Percentiles rank a stretch among this genome's conserved stretches.
These are phyloP conservation scores for Pristionchus fissidentatus DNA, from an alignment of 2,888 invertebrate species.

Conservation along the genomic window DNA sequence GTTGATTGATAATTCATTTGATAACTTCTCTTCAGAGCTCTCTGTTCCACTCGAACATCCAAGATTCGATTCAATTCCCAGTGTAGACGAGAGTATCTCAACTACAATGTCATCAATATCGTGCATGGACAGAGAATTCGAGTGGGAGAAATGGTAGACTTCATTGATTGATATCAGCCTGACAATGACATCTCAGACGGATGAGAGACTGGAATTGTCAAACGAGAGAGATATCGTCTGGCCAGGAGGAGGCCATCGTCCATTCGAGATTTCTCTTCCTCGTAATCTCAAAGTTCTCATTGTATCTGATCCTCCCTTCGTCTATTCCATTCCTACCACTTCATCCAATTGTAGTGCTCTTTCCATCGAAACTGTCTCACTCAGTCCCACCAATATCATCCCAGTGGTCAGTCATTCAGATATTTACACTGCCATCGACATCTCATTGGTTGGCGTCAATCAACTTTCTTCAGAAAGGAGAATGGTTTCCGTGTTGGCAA, in stretches of 20 bases:
- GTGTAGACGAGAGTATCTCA: slow-evolving; percentile 60
- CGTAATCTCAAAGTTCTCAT: slow-evolving; percentile 40
- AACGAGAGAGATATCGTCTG: slow-evolving; percentile 31
- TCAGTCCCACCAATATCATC: slow-evolving; percentile 54
- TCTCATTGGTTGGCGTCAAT: not conserved
- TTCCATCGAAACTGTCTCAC: slow-evolving; percentile 56
- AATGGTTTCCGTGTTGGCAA: slow-evolving; percentile 69
- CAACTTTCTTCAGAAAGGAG: slow-evolving; percentile 63
- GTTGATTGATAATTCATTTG: not conserved
- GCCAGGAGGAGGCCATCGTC: slow-evolving; percentile 36
- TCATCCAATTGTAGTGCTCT: slow-evolving; percentile 59
- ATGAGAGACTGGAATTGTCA: not conserved
- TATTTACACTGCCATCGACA: too few species aligned
- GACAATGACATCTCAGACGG: not conserved
- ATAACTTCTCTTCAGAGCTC: slow-evolving; percentile 21
- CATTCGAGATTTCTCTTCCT: slow-evolving; percentile 46
- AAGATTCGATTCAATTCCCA: slow-evolving; percentile 56
- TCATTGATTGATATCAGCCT: not conserved
- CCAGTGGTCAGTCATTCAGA: slow-evolving; percentile 63
- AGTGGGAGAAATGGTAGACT: slow-evolving; percentile 61
- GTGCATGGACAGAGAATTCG: slow-evolving; percentile 52
- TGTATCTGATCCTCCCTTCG: slow-evolving; percentile 70
- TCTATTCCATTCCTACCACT: slow-evolving; percentile 63
- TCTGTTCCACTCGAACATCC: slow-evolving; percentile 55
- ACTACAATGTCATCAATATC: slow-evolving; percentile 63